phyloP scores from a whole-genome alignment of 2,113 vertebrate genomes.

The Eurystomus gularis region DNA sequence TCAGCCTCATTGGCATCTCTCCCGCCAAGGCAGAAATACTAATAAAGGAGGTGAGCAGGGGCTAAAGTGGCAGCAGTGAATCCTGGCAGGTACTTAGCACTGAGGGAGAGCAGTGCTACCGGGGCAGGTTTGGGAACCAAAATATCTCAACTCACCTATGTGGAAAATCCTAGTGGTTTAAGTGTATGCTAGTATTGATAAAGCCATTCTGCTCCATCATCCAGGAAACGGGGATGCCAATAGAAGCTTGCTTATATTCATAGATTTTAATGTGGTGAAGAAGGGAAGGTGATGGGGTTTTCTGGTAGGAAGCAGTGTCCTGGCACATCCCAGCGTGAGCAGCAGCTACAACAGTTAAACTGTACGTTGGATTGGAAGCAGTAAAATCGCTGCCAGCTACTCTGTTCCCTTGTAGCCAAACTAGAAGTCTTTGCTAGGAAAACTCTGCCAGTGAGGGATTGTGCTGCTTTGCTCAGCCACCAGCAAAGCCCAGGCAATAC shows the following conservation, averaged over 20 bases:
- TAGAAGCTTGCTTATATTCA: not conserved
- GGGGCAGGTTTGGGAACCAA: not conserved
- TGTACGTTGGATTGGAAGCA: not conserved
- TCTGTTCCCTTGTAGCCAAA: not conserved
- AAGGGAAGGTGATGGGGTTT: not conserved
- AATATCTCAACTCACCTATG: not conserved
- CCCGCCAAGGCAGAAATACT: not conserved
- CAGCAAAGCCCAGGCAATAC: not conserved
- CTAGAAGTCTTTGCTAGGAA: not conserved
- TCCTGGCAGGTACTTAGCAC: not conserved
- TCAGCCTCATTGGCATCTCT: not conserved
- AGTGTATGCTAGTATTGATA: accelerated
- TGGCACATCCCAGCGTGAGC: not conserved
- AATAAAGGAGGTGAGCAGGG: not conserved
- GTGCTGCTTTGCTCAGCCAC: not conserved
- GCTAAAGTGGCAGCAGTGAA: not conserved
- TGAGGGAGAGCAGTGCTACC: not conserved
- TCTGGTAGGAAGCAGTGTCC: not conserved
- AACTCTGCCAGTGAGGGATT: not conserved
- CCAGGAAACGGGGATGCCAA: not conserved
- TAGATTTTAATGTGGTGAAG: not conserved
- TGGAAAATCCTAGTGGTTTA: not conserved
- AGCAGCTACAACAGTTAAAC: not conserved
- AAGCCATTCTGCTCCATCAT: not conserved
- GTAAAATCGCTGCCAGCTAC: not conserved